A percentile compares a stretch with the other conserved stretches of the same genome.
Conservation (phyloP, 2,113 vertebrate species). For the Haliaeetus leucogaster region DNA sequence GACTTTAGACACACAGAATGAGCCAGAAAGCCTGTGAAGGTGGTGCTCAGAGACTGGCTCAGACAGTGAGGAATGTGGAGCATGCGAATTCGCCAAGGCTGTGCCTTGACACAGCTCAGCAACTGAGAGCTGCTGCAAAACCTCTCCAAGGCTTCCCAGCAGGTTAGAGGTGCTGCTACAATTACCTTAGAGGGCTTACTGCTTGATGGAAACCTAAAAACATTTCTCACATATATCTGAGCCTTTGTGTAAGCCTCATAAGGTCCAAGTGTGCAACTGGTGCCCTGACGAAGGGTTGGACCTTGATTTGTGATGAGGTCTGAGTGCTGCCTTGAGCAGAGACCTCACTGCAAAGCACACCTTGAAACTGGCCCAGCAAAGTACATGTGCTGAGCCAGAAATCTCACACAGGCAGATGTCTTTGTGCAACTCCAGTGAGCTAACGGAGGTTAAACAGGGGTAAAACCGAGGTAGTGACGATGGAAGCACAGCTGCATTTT, state of each 20-base stretch:
- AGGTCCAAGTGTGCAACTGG: background rate
- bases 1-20: background rate
- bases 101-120: background rate
- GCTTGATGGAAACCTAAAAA: background rate
- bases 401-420: background rate
- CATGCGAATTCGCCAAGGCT: rapidly evolving
- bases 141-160: background rate
- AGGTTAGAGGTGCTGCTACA: background rate
- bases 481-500: background rate
- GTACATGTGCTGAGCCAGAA: background rate
- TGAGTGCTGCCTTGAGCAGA: background rate
- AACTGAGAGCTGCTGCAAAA: background rate
- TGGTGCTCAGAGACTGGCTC: background rate
- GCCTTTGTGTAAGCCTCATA: background rate
- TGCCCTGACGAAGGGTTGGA: background rate
- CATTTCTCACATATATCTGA: background rate
- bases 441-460: background rate
- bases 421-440: background rate
- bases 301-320: background rate
- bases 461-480: background rate
- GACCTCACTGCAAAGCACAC: background rate
- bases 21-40: background rate
- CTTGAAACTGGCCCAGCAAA: background rate
- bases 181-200: background rate
- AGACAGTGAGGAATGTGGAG: background rate